These are phyloP conservation scores for Seriola dumerili DNA, from an alignment of 2,113 vertebrate species.

Conservation along the genomic window DNA sequence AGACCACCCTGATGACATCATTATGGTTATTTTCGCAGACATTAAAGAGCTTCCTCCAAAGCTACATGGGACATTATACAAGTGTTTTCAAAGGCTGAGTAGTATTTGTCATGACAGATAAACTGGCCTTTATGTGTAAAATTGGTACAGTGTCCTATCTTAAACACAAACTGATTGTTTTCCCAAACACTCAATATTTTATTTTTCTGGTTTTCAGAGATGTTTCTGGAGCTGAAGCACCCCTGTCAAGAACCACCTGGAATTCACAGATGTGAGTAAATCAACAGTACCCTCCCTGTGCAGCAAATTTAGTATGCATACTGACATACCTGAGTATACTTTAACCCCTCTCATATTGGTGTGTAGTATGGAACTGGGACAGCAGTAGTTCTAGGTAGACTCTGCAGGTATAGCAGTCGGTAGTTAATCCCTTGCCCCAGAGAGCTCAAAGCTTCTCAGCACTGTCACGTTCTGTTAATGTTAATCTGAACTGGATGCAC, in stretches of 20 bases:
- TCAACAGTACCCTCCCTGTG: background rate
- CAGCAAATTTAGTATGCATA: background rate
- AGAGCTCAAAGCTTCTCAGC: conserved; percentile 78
- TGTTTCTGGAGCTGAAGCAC: background rate
- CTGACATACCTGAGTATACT: background rate
- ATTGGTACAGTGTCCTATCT: background rate
- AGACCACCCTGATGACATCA: background rate
- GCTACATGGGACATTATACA: background rate
- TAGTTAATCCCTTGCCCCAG: conserved; percentile 70
- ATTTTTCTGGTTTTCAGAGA: background rate
- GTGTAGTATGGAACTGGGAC: conserved; percentile 48
- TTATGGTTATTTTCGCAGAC: background rate
- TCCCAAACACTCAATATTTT: background rate
- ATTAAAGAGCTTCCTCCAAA: background rate
- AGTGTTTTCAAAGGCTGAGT: too few relatives aligned
- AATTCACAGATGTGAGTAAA: background rate
- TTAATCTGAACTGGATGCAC: conserved; percentile 72
- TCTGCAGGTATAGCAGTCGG: conserved; percentile 59
- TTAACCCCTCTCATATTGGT: conserved; percentile 32
- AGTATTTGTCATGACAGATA: background rate
- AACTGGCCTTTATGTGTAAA: background rate
- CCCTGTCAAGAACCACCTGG: background rate
- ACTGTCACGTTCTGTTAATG: conserved; percentile 78
- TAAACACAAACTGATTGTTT: background rate
- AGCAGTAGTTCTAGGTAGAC: conserved; percentile 44